Evolutionary conservation across 2,888 invertebrate species (phyloP), one percentile per base, ranked within the genome.

Genomic region (Caenorhabditis sp.): DNA sequence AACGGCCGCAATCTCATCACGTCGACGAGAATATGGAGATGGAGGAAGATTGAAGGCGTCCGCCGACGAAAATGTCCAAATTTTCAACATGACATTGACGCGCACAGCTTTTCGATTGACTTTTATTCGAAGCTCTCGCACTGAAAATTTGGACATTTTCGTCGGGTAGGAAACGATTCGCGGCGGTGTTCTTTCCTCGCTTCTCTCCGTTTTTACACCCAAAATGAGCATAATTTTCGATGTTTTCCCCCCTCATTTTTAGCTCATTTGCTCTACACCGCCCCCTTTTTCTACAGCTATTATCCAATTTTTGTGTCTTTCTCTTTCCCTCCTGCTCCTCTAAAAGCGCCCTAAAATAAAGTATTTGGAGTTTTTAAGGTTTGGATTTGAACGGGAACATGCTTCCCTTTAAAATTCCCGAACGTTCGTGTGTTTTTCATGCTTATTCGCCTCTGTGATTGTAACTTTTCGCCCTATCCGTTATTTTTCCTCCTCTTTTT

Each of bases 1-100:
- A 66, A 48, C 46, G 43, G 32, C 0, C 52, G 8, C n/a, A 20
- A 3, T 4, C 22, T 11, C 68, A 75, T 58, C 55, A 61, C 22
- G 22, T 58, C 17, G 81, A 81, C 55, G 81, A 71, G 37, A 73
- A 81, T 41, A 78, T 81, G 79, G 81, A 81, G 55, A 77, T 77
- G 73, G 81, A 81, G 52, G 81, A 81, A 52, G 78, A 76, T 71
- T 79, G 65, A 75, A 75, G 75, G 75, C 63, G 75, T 68, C 75
- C 63, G 39, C 75, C 75, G 68, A 26, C 75, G 61, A 74, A 70
- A 59, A 66, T 71, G 59, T 45, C 76, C 59, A 65, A 56, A 61
- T 46, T 71, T 27, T 53, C 59, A 9, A 39, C 22, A 11, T 76
- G 35, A 55, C n/a, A 13, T 53, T 24, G 26, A 37, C 13, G 11